Base-by-base conservation (phyloP, 2,797 vertebrate species). In the Rhabdophis nuchalis region DNA sequence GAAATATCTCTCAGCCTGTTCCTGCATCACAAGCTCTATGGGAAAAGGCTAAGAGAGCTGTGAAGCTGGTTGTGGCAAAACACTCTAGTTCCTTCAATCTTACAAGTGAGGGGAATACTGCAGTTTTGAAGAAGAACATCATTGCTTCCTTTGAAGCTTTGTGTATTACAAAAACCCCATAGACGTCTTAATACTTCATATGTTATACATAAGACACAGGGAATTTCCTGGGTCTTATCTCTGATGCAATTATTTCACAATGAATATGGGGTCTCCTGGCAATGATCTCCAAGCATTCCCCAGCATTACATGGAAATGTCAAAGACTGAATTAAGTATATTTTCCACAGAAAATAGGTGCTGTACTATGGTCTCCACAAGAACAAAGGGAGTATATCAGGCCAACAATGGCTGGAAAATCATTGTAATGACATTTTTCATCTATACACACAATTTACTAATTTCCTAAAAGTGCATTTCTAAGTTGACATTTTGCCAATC, bases 401-500 rank as follows among this genome's bases (percentile, higher is more conserved):
- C 25, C 20, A 27, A 90, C 16, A 36, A 54, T 53, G n/a, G 8
- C 41, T 64, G 23, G 25, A 87, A 52, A 86, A 53, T 52, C 52
- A 86, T 4, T 86, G 29, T 86, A 32, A n/a, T 54, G 16, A 54
- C 3, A 32, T 53, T 56, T 86, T 54, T 56, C 52, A 32, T n/a
- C 18, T 12, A 46, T 25, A 82, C 9, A 86, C 27, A 86, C 18
- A 86, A 20, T 86, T 1, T 53, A 53, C 7, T 86, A 54, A 54
- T 32, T 54, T 54, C 29, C n/a, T 54, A 53, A 77, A 77, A 77
- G 4, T 77, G 41, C 20, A 77, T 46, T 77, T 77, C 1, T 5
- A 4, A 41, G 9, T 23, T 23, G 72, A 77, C 36, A 41, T 77
- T 77, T 77, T 77, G 20, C 77, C 89, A 95, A 93, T 95, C 95